A percentile compares a stretch with the other conserved stretches of the same genome.
phyloP scores from a whole-genome alignment of 2,113 vertebrate genomes.

The Bujurquina vittata region DNA sequence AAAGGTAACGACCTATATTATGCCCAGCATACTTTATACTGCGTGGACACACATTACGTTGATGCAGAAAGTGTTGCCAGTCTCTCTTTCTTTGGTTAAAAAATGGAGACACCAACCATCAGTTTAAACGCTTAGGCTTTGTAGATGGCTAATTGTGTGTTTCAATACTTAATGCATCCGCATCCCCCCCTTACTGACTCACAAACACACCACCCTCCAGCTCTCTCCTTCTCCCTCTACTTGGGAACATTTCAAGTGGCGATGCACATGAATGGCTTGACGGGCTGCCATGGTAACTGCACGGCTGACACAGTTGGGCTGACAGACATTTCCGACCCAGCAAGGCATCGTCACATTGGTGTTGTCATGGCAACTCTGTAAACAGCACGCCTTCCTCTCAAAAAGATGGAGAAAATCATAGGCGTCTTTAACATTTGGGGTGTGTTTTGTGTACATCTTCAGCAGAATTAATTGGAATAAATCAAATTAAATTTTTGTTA shows the following conservation, averaged over 20 bases:
- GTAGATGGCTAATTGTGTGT: constrained; percentile 38
- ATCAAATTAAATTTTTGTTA: not conserved
- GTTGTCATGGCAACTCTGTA: constrained; percentile 66
- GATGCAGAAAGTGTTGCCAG: not conserved
- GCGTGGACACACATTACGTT: not conserved
- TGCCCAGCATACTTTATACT: not conserved
- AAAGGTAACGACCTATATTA: constrained; percentile 14
- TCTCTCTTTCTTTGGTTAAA: not conserved
- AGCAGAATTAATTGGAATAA: not conserved
- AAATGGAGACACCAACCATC: constrained; percentile 11
- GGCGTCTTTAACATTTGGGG: not conserved
- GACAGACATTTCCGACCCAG: constrained; percentile 67
- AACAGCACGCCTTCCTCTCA: constrained; percentile 56
- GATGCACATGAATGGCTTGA: constrained; percentile 71
- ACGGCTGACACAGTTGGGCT: constrained; percentile 52
- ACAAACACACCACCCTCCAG: constrained; percentile 32
- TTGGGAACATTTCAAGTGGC: constrained; percentile 58
- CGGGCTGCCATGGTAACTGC: constrained; percentile 71
- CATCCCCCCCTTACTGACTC: not conserved
- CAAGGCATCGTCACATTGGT: constrained; percentile 44
- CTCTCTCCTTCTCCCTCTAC: constrained; percentile 27
- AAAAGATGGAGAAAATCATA: constrained; percentile 20
- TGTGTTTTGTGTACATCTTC: not conserved
- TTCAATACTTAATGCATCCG: constrained; percentile 42
- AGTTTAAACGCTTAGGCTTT: constrained; percentile 29